These are phyloP conservation scores for Bombyx mori DNA, from an alignment of 1,140 invertebrate genomes.

Conservation along the genomic window ASM3026992v2 NC_085129.1:6394001-6394500, in stretches of 20 bases:
- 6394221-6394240: constrained; percentile 27
- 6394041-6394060: constrained; percentile 11
- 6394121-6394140: constrained; percentile 50
- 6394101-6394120: constrained; percentile 54
- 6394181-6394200: constrained; percentile 61
- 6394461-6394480: too few relatives aligned
- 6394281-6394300: constrained; percentile 46
- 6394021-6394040: constrained; percentile 7
- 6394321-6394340: constrained; percentile 4
- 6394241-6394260: constrained; percentile 69
- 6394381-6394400: neutral
- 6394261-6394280: constrained; percentile 62
- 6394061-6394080: constrained; percentile 28
- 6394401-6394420: too few relatives aligned
- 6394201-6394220: constrained; percentile 31
- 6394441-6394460: too few relatives aligned
- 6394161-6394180: constrained; percentile 52
- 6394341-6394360: neutral
- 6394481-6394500: too few relatives aligned
- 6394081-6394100: constrained; percentile 37
- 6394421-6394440: too few relatives aligned
- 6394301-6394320: constrained; percentile 28
- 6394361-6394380: neutral
- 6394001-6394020: too few relatives aligned
- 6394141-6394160: constrained; percentile 62